phyloP scores from a whole-genome alignment of 2,888 invertebrate genomes.

The Seladonia tumulorum region DNA sequence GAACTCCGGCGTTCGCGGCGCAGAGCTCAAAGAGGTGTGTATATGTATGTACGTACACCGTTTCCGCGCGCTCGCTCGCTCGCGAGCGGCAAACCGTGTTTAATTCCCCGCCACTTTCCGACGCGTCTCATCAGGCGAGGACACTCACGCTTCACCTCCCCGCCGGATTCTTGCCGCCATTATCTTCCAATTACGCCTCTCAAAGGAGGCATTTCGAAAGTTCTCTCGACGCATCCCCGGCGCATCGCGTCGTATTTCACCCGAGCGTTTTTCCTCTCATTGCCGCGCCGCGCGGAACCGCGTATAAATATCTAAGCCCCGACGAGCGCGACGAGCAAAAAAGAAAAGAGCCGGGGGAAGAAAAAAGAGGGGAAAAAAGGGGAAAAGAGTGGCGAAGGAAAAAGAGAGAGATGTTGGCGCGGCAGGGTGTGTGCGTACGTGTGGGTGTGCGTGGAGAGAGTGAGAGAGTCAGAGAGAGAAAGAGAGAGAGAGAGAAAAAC shows the following conservation, averaged over 20 bases:
- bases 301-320: constrained; percentile 59
- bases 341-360: neutral
- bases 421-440: neutral
- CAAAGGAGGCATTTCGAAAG: constrained; percentile 54
- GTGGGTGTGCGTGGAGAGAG: neutral
- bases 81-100: constrained; percentile 4
- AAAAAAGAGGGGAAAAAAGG: neutral
- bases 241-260: constrained; percentile 40
- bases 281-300: constrained; percentile 10
- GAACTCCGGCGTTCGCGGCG: neutral
- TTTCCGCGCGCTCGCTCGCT: neutral
- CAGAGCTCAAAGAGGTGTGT: neutral
- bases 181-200: constrained; percentile 56
- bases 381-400: neutral
- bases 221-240: constrained; percentile 34
- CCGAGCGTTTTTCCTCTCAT: constrained; percentile 42
- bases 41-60: neutral
- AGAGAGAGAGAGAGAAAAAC: constrained; percentile 1
- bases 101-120: constrained; percentile 23
- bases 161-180: constrained; percentile 34
- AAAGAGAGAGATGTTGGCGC: neutral
- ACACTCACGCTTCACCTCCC: neutral
- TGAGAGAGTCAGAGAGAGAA: neutral
- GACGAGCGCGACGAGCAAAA: constrained; percentile 36
- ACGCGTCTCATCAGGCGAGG: constrained; percentile 1